Evolutionary conservation across 2,797 vertebrate genomes (phyloP).

Genomic region (Chrysocyon brachyurus): DNA sequence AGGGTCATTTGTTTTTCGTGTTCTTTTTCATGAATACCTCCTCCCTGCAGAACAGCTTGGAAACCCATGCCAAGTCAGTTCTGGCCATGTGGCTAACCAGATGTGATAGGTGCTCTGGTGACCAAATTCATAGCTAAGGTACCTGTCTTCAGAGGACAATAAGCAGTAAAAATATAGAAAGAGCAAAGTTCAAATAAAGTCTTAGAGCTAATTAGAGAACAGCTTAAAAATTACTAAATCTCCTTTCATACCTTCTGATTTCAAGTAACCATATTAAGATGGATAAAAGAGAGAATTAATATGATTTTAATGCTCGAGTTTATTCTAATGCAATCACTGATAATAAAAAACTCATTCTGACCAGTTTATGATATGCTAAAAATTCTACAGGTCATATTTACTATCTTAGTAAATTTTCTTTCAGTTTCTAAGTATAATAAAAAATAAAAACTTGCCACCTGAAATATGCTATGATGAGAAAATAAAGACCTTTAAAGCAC

Average conservation of each 20-base stretch:
- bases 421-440: constrained; percentile 44
- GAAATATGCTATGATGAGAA: constrained; percentile 54
- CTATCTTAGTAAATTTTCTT: constrained; percentile 49
- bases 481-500: constrained; percentile 59
- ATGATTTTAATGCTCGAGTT: constrained; percentile 46
- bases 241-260: constrained; percentile 14
- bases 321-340: constrained; percentile 62
- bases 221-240: background rate
- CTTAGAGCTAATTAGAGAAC: constrained; percentile 10
- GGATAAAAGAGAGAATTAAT: constrained; percentile 25
- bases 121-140: background rate
- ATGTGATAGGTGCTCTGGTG: background rate
- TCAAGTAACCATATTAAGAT: constrained; percentile 17
- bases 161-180: background rate
- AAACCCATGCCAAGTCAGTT: background rate
- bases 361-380: constrained; percentile 48
- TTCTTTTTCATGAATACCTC: background rate
- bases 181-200: constrained; percentile 45
- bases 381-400: constrained; percentile 66
- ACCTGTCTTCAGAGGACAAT: constrained; percentile 23
- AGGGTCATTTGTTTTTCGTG: background rate
- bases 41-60: background rate
- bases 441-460: constrained; percentile 35
- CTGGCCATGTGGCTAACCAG: background rate
- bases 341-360: constrained; percentile 51